phyloP scores from a whole-genome alignment of 30 jellyfish, hydroid and myxozoan species.

The Chrysaora quinquecirrha region DNA sequence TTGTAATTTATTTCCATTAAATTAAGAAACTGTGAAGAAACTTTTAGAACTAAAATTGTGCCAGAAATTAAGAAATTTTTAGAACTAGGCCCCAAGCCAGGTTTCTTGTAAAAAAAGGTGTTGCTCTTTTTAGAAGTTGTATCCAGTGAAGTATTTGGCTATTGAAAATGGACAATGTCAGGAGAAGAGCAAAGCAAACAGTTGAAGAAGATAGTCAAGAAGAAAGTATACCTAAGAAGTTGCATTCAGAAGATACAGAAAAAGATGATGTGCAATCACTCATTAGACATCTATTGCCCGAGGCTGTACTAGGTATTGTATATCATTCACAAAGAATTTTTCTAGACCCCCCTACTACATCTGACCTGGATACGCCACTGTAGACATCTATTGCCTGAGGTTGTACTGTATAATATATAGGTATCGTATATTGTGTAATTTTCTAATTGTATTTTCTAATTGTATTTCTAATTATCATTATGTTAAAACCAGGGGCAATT shows the following conservation, averaged over 20 bases:
- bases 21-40: no score
- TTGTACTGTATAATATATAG: background rate
- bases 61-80: no score
- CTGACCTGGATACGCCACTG: no score
- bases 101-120: no score
- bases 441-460: no score
- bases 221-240: no score
- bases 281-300: slow-evolving; percentile 53
- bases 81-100: no score
- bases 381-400: background rate
- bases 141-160: no score
- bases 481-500: background rate
- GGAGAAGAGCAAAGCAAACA: slow-evolving; percentile 27
- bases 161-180: slow-evolving; percentile 35
- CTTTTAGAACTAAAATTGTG: no score
- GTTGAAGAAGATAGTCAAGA: slow-evolving; percentile 18
- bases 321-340: background rate
- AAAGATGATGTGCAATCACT: background rate
- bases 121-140: no score
- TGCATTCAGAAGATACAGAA: background rate
- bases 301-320: slow-evolving; percentile 38
- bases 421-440: background rate
- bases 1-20: no score
- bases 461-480: background rate
- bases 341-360: background rate